Percentiles rank a stretch among this genome's conserved stretches.
These are phyloP conservation scores for Scopus umbretta DNA, from an alignment of 2,113 vertebrate species.

Conservation along the genomic window DNA sequence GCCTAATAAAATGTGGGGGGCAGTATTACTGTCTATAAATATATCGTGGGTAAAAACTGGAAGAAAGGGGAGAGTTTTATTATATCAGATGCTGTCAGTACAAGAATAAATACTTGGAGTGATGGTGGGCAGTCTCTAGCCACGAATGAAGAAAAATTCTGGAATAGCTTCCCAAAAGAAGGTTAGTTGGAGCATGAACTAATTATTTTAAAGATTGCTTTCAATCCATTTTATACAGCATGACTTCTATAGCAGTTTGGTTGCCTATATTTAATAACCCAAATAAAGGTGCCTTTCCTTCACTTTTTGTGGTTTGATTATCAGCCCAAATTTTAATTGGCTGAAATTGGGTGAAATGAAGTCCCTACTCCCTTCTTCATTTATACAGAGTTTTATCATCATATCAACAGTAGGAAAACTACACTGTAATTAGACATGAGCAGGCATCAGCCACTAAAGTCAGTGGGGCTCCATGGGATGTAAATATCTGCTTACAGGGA, in stretches of 20 bases:
- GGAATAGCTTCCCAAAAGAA: background rate
- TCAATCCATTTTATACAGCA: background rate
- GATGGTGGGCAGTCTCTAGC: background rate
- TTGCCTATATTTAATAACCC: no score
- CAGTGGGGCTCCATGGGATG: background rate
- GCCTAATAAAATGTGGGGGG: background rate
- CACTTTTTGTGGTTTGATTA: no score
- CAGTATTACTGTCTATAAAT: background rate
- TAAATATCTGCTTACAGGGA: slow-evolving; percentile 22
- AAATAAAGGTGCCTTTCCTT: no score
- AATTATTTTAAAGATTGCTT: background rate
- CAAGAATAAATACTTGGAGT: background rate
- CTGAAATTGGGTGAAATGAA: no score
- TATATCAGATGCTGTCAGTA: background rate
- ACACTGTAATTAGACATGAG: background rate
- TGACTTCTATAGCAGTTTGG: background rate
- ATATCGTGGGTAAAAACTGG: background rate
- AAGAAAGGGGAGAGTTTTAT: background rate
- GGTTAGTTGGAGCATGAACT: background rate
- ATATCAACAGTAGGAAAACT: background rate
- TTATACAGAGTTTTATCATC: no score
- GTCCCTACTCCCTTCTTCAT: no score
- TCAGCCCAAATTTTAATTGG: no score
- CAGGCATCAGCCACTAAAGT: background rate
- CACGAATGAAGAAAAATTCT: background rate